Conservation (phyloP, 2,888 invertebrate species). For the Diplolepis rosae region DNA sequence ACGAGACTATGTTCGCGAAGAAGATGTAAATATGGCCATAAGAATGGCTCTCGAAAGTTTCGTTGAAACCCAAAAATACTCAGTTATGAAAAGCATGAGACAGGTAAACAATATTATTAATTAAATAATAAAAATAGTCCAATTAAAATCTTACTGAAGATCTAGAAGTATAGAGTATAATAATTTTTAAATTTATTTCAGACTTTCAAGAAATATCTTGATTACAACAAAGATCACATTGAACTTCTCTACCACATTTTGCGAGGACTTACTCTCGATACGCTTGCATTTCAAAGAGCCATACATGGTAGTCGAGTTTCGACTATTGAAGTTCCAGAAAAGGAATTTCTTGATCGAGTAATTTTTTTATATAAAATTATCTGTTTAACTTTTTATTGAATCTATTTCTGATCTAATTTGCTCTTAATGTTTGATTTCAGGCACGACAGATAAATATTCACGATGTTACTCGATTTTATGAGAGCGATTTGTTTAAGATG, state of each 20-base stretch:
- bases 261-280: constrained; percentile 93
- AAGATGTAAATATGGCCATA: constrained; percentile 98
- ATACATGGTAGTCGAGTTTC: constrained; percentile 80
- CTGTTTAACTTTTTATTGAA: constrained; percentile 21
- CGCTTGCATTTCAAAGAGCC: constrained; percentile 87
- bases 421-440: constrained; percentile 75
- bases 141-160: too few relatives aligned
- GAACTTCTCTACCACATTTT: constrained; percentile 96
- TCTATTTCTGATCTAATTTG: constrained; percentile 13
- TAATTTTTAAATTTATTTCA: constrained; percentile 71
- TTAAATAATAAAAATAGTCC: neutral
- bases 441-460: constrained; percentile 94
- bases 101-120: constrained; percentile 76
- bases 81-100: constrained; percentile 97
- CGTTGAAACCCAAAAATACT: constrained; percentile 98
- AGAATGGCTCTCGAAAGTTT: constrained; percentile 98
- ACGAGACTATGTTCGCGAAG: constrained; percentile 90
- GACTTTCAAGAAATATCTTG: constrained; percentile 94
- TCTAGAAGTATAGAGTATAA: neutral
- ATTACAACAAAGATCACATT: constrained; percentile 96
- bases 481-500: constrained; percentile 89
- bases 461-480: constrained; percentile 92
- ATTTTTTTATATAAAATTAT: constrained; percentile 32
- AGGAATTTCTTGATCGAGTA: constrained; percentile 86
- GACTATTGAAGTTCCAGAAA: constrained; percentile 89